Conservation (phyloP, 2,888 invertebrate genomes). For the Steromphala cineraria region DNA sequence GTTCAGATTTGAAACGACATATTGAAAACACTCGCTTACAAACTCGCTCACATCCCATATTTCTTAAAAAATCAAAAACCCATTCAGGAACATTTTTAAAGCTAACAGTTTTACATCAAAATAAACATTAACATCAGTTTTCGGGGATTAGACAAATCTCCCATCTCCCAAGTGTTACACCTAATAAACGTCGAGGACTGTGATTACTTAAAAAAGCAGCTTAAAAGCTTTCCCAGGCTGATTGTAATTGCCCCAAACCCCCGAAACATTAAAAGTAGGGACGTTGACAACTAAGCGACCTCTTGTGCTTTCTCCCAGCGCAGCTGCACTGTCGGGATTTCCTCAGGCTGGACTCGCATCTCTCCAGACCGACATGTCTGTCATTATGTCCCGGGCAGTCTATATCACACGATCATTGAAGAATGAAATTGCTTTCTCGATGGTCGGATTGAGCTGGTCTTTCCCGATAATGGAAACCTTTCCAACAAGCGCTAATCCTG, state of each 20-base stretch:
- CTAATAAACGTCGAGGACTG: not conserved
- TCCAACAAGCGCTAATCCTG: not conserved
- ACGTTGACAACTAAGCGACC: not conserved
- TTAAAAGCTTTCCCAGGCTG: not conserved
- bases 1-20: too few relatives aligned
- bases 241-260: slow-evolving; percentile 15
- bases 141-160: not conserved
- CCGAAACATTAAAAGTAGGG: not conserved
- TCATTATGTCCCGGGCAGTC: not conserved
- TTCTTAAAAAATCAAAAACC: too few relatives aligned
- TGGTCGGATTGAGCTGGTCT: not conserved
- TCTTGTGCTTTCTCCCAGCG: not conserved
- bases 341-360: not conserved
- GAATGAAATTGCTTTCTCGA: slow-evolving; percentile 19
- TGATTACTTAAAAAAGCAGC: not conserved
- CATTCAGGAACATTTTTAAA: not conserved
- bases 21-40: too few relatives aligned
- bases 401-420: slow-evolving; percentile 4
- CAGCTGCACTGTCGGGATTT: not conserved
- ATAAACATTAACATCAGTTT: not conserved
- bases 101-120: not conserved
- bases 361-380: not conserved
- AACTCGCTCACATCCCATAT: too few relatives aligned
- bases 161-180: not conserved
- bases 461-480: not conserved